Evolutionary conservation across 2,113 vertebrate genomes (phyloP), one percentile per base, ranked within the genome.

Genomic region (Mola mola): DNA sequence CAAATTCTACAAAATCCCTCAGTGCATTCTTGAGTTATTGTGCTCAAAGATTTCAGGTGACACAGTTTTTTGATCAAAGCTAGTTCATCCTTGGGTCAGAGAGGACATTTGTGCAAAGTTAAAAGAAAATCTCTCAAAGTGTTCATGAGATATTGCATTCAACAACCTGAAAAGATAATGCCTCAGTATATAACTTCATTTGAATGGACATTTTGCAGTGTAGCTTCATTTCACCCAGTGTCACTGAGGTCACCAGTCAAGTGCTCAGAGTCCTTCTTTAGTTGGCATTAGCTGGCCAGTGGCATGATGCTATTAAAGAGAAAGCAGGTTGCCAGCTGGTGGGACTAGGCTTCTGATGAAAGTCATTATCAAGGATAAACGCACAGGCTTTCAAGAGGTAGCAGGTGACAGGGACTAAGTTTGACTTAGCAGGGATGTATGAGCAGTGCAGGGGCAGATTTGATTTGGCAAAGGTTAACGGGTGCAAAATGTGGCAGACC

Each of bases 311-410:
- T 66, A 79, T 70, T 75, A 48, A 42, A 69, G 69, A 72, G 46
- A 65, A 68, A 83, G 48, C 58, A 81, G 63, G 55, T 53, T 40
- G 57, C 55, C 53, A 68, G 49, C 10, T 36, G 28, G 36, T 51
- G 41, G 75, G 66, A 51, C 36, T 44, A 31, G 17, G 59, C 65
- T 57, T 85, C 77, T 77, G 63, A 87, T 86, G 52, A 78, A 85
- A 84, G 89, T 82, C 72, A 82, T 87, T 84, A 87, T 63, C 84
- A 81, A 74, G 71, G 79, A 87, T 86, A 88, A 75, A 85, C 72
- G 83, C 82, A 87, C 50, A 60, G 44, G 61, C 62, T 50, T 37
- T 66, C 60, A 57, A 62, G 79, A 77, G 74, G 62, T 26, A 81
- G 58, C 77, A 59, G 72, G 61, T 75, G 73, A 72, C 26, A 3